Evolutionary conservation across 2,797 vertebrate genomes (phyloP).

Genomic region (Sebastes oblongus): DNA sequence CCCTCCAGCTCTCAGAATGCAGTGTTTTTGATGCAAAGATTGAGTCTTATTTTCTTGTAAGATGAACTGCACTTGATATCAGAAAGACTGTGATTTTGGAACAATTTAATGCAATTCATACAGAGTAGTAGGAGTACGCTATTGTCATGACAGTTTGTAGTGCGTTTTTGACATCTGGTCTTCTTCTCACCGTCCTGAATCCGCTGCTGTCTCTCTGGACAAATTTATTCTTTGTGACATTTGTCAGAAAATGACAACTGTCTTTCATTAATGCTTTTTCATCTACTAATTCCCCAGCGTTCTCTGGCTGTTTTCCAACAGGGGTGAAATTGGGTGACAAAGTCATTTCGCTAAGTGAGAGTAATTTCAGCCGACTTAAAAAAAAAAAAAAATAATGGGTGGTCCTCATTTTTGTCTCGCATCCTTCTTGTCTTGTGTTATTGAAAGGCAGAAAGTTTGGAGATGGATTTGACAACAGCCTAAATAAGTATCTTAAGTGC

Average conservation of each 20-base stretch:
- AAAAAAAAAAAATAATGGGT: not conserved
- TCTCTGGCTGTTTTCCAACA: slow-evolving; percentile 42
- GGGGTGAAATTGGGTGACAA: slow-evolving; percentile 34
- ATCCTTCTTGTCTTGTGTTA: not conserved
- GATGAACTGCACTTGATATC: not conserved
- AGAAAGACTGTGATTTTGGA: not conserved
- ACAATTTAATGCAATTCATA: slow-evolving; percentile 16
- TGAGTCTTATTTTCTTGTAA: not conserved
- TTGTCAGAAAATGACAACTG: slow-evolving; percentile 34
- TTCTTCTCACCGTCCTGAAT: not conserved
- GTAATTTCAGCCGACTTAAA: slow-evolving; percentile 25
- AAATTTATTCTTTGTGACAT: slow-evolving; percentile 34
- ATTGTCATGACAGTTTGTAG: not conserved
- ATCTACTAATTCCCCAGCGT: slow-evolving; percentile 16
- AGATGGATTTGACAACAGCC: not conserved
- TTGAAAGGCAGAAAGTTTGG: slow-evolving; percentile 6
- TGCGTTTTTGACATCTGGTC: not conserved
- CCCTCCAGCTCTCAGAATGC: not conserved
- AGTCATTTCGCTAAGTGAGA: slow-evolving; percentile 54
- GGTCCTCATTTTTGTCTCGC: not conserved
- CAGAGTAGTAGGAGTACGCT: not conserved
- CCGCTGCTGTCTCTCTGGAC: not conserved
- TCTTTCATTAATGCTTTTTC: slow-evolving; percentile 35
- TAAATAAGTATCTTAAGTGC: not conserved
- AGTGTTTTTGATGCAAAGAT: not conserved